These are phyloP conservation scores for Botia kubotai DNA, from an alignment of 2,797 vertebrate genomes.

Conservation along the genomic window DNA sequence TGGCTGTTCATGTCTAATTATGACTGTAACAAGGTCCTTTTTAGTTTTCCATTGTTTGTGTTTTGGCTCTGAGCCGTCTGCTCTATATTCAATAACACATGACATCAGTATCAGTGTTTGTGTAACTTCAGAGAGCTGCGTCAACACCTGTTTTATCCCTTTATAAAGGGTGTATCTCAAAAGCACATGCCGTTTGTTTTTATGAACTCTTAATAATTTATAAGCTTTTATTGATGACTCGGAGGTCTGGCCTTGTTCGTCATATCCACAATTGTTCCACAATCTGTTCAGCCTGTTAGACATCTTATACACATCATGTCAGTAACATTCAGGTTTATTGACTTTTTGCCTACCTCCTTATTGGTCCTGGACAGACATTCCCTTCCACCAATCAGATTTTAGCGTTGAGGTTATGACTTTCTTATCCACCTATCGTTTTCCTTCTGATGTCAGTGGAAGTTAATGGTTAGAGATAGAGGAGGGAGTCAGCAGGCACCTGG, in stretches of 20 bases:
- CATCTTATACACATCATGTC: not conserved
- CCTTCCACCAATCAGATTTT: too few relatives aligned
- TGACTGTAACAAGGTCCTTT: slow-evolving; percentile 25
- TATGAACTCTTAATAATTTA: slow-evolving; percentile 41
- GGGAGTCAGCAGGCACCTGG: too few relatives aligned
- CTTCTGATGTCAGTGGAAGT: too few relatives aligned
- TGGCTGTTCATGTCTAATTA: slow-evolving; percentile 56
- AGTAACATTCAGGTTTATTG: not conserved
- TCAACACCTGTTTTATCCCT: not conserved
- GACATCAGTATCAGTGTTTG: not conserved
- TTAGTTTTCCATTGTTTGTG: slow-evolving; percentile 28
- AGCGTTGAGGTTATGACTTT: too few relatives aligned
- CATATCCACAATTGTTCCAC: too few relatives aligned
- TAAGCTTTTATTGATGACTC: slow-evolving; percentile 36
- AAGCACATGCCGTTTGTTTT: slow-evolving; percentile 21
- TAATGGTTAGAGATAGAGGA: too few relatives aligned
- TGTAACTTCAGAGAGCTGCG: not conserved
- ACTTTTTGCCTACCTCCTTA: too few relatives aligned
- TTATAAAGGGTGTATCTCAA: slow-evolving; percentile 27
- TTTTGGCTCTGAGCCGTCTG: not conserved
- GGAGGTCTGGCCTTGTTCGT: not conserved
- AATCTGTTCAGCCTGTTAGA: not conserved
- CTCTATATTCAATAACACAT: slow-evolving; percentile 1
- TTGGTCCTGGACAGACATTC: too few relatives aligned
- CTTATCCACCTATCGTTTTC: too few relatives aligned